Evolutionary conservation across 2,797 vertebrate species (phyloP).

Genomic region (Tangara arthus): DNA sequence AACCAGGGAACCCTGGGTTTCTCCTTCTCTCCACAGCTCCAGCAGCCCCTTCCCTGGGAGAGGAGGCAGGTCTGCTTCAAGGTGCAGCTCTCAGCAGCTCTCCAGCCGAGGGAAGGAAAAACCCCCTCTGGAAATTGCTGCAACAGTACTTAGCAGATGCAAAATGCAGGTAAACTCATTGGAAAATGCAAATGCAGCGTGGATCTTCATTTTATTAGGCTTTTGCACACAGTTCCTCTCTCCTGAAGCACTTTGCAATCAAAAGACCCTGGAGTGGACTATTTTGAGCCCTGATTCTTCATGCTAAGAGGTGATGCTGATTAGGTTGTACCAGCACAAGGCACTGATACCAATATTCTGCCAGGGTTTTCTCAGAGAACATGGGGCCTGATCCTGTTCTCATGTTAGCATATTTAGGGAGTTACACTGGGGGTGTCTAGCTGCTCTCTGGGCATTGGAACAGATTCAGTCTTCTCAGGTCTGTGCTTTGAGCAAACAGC

Average conservation of each 20-base stretch:
- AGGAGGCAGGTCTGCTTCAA: neutral
- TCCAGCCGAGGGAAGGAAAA: neutral
- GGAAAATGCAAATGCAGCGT: neutral
- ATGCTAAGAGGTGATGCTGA: slow-evolving; percentile 64
- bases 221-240: slow-evolving; percentile 45
- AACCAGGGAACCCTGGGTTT: neutral
- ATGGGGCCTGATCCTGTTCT: neutral
- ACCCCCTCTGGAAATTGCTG: neutral
- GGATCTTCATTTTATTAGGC: neutral
- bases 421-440: neutral
- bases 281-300: slow-evolving; percentile 66
- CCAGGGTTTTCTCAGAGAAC: neutral
- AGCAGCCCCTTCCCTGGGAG: neutral
- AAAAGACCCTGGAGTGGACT: slow-evolving; percentile 71
- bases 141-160: neutral
- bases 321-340: slow-evolving; percentile 51
- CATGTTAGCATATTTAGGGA: neutral
- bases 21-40: neutral
- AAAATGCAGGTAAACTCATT: neutral
- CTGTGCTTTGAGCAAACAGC: neutral
- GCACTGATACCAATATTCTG: slow-evolving; percentile 4
- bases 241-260: slow-evolving; percentile 74
- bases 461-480: neutral
- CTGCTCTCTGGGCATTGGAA: neutral
- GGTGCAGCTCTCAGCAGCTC: neutral